Conservation (phyloP, 2,888 invertebrate genomes). For the Metellina segmentata region DNA sequence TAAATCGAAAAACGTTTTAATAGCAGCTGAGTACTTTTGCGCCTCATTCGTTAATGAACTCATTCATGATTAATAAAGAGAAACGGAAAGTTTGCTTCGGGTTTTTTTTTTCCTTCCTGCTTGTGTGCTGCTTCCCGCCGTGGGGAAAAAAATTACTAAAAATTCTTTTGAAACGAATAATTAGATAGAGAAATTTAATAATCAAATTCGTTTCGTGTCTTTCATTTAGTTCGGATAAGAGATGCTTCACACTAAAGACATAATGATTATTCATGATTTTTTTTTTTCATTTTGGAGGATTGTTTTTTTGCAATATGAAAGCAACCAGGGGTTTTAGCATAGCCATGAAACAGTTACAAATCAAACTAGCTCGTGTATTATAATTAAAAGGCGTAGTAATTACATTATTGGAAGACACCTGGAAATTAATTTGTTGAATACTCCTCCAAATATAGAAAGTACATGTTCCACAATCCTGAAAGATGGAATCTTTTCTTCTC, state of each 20-base stretch:
- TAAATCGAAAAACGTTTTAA: constrained; percentile 46
- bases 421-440: too few relatives aligned
- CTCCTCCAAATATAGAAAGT: too few relatives aligned
- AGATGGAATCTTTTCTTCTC: too few relatives aligned
- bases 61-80: constrained; percentile 50
- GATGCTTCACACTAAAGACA: background rate
- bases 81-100: constrained; percentile 26
- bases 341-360: too few relatives aligned
- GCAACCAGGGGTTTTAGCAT: too few relatives aligned
- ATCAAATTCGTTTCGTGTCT: constrained; percentile 18
- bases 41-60: constrained; percentile 44
- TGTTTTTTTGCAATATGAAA: too few relatives aligned
- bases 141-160: background rate
- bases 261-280: background rate
- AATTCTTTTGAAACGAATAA: constrained; percentile 24
- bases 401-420: too few relatives aligned
- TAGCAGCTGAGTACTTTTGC: constrained; percentile 24
- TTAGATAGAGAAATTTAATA: constrained; percentile 39
- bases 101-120: background rate
- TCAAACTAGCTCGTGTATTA: too few relatives aligned
- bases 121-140: background rate
- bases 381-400: too few relatives aligned
- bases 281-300: background rate
- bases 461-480: too few relatives aligned
- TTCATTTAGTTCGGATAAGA: background rate